Evolutionary conservation across 2,797 vertebrate species (phyloP), one percentile per base, ranked within the genome.

Genomic region (Phrynocephalus vlangalii): DNA sequence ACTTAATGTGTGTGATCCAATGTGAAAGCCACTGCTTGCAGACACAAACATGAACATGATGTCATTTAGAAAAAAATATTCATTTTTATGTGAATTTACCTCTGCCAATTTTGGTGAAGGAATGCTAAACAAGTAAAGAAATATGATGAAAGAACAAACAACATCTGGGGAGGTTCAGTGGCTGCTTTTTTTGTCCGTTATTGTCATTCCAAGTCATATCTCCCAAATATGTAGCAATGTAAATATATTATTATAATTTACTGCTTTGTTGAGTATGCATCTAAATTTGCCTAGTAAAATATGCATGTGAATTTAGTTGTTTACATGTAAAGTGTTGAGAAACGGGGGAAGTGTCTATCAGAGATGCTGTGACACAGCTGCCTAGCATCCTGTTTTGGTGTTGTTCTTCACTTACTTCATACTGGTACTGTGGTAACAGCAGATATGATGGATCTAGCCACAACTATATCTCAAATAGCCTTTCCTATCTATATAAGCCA

Each of bases 31-130:
- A 78, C 70, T n/a, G 38, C 76, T 91, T 85, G 18, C 16, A 90
- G 60, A 85, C 73, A 91, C 68, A 89, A 94, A 75, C 82, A 95
- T 89, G 82, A 91, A 86, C 38, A n/a, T 86, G 79, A 63, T 92
- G 67, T 93, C 73, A 83, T 86, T 86, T 89, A 77, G 63, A 70
- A 48, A 81, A 72, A 28, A 48, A 60, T 44, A 50, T 77, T 86
- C 50, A n/a, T 75, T 1, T 24, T 89, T 92, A 18, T 63, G 20
- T 5, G 20, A 15, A 63, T 63, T 1, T 76, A 26, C 22, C 50
- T 6, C 28, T 63, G 50, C 44, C 30, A 79, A 48, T 28, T 83
- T 68, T 83, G 44, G 24, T 44, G 73, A 87, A 38, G 3, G 26
- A 70, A 60, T 78, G 48, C 24, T 83, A 56, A 87, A 26, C 3